These are phyloP conservation scores for Leptodactylus fuscus DNA, from an alignment of 2,113 vertebrate species.

Conservation along the genomic window DNA sequence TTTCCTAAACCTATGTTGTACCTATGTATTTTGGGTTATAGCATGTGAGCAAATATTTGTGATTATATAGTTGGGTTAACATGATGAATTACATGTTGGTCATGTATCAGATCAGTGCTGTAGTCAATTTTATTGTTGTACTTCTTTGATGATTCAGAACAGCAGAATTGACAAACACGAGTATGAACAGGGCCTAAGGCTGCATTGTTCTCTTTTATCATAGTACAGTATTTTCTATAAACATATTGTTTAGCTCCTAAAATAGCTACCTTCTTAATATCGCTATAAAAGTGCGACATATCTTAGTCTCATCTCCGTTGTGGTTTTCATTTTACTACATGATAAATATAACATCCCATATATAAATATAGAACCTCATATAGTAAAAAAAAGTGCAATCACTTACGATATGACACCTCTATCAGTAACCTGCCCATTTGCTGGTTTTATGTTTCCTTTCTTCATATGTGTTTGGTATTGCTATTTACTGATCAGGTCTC, in stretches of 20 bases:
- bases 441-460: slow-evolving; percentile 33
- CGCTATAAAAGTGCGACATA: not conserved
- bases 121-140: too few relatives aligned
- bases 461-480: slow-evolving; percentile 51
- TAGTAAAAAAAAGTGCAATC: not conserved
- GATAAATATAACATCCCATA: not conserved
- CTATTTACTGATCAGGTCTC: slow-evolving; percentile 55
- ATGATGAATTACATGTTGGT: too few relatives aligned
- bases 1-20: too few relatives aligned
- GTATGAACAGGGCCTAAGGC: too few relatives aligned
- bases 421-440: slow-evolving; percentile 23
- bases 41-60: too few relatives aligned
- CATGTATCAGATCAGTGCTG: too few relatives aligned
- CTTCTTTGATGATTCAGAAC: too few relatives aligned
- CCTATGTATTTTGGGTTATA: too few relatives aligned
- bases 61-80: too few relatives aligned
- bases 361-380: not conserved
- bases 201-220: not conserved
- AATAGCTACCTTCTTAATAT: not conserved
- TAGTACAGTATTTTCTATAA: not conserved
- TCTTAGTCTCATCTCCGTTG: not conserved
- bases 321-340: not conserved
- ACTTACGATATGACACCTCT: slow-evolving; percentile 31
- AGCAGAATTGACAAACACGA: too few relatives aligned
- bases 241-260: not conserved